Conservation (phyloP, 2,113 vertebrate species). For the Callionymus lyra region DNA sequence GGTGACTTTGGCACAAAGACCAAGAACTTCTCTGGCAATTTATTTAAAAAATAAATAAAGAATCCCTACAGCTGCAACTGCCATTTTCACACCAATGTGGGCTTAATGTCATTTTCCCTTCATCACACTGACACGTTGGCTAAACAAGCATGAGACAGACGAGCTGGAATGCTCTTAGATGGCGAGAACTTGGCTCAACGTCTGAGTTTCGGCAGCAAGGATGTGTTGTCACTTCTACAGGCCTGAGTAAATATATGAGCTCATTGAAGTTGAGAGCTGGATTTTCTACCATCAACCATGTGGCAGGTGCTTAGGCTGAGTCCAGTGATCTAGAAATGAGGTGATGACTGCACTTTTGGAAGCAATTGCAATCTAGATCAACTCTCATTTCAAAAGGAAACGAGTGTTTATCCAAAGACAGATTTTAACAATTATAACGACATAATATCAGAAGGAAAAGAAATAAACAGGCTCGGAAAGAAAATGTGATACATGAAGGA, state of each 20-base stretch:
- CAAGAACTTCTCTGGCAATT: background rate
- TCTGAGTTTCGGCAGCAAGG: slow-evolving; percentile 18
- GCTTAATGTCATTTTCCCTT: slow-evolving; percentile 17
- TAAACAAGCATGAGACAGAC: slow-evolving; percentile 20
- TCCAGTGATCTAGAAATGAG: slow-evolving; percentile 43
- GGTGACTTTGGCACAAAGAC: no score
- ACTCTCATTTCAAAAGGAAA: no score
- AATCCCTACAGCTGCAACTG: slow-evolving; percentile 15
- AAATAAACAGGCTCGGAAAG: no score
- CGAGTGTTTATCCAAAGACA: no score
- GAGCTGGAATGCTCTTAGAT: slow-evolving; percentile 12
- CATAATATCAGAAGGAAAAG: no score
- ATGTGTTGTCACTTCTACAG: slow-evolving; percentile 11
- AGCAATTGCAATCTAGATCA: no score
- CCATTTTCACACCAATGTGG: slow-evolving; percentile 13
- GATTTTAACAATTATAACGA: no score
- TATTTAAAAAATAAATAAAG: no score
- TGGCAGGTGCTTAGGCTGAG: slow-evolving; percentile 48
- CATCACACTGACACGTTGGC: slow-evolving; percentile 18
- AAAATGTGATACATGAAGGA: no score
- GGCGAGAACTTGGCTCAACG: slow-evolving; percentile 11
- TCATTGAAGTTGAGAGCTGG: slow-evolving; percentile 27
- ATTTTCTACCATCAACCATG: slow-evolving; percentile 31
- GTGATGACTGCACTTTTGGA: background rate
- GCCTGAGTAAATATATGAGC: slow-evolving; percentile 33